Evolutionary conservation across 2,113 vertebrate genomes (phyloP).

Genomic region (Bubo bubo): DNA sequence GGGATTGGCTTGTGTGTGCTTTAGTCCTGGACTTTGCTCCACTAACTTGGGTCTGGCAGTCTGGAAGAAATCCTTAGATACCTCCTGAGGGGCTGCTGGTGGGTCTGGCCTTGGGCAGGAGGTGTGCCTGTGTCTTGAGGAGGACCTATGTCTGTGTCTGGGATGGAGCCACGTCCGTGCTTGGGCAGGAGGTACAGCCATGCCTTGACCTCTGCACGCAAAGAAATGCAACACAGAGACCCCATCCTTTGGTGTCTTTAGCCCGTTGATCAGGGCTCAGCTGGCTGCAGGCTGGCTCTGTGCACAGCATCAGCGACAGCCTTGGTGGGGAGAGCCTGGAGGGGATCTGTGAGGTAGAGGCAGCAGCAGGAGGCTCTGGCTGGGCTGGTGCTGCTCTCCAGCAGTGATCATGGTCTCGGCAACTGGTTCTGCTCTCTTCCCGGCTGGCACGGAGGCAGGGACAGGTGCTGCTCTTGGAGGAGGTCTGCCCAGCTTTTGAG

Average conservation of each 20-base stretch:
- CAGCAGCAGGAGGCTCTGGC: background rate
- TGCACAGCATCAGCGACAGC: background rate
- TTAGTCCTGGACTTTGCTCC: background rate
- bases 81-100: background rate
- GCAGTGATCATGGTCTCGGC: background rate
- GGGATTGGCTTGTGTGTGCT: background rate
- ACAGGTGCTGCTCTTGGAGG: background rate
- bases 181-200: background rate
- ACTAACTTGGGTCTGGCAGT: background rate
- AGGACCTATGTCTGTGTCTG: background rate
- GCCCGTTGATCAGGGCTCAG: background rate
- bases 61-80: background rate
- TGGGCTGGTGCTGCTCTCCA: background rate
- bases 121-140: background rate
- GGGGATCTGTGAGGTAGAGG: background rate
- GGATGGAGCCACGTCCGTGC: accelerated
- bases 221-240: background rate
- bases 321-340: background rate
- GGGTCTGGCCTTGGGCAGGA: background rate
- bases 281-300: background rate
- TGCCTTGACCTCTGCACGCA: background rate
- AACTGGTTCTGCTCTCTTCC: background rate
- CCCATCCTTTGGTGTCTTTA: background rate
- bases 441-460: background rate
- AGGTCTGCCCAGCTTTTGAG: accelerated